A percentile compares a stretch with the other conserved stretches of the same genome.
Conservation (phyloP, 2,797 vertebrate genomes). For the Ceyx erithaca region DNA sequence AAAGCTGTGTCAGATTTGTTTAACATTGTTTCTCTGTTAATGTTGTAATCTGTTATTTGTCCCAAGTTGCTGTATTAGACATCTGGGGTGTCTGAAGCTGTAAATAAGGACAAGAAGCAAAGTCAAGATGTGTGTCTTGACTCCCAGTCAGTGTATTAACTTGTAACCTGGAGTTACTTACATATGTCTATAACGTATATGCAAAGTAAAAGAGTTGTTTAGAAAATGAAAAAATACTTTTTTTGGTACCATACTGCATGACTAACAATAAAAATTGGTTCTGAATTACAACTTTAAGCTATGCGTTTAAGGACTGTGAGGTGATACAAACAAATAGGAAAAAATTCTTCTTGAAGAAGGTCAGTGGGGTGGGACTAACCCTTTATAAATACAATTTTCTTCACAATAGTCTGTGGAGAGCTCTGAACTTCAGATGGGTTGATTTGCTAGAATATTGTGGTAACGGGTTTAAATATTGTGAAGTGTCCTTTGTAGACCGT, state of each 20-base stretch:
- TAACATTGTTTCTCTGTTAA: background rate
- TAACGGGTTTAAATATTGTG: conserved; percentile 5
- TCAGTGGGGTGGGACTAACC: background rate
- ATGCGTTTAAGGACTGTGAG: background rate
- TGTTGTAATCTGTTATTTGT: background rate
- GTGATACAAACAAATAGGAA: background rate
- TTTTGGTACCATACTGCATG: background rate
- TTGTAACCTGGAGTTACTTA: background rate
- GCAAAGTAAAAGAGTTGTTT: background rate
- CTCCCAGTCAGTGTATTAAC: background rate
- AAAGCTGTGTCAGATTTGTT: background rate
- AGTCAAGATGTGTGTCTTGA: background rate
- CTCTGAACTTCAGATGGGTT: background rate
- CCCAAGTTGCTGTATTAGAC: background rate
- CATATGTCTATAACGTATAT: background rate
- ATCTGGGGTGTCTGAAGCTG: background rate
- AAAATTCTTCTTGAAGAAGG: background rate
- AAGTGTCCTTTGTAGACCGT: background rate
- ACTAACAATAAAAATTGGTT: background rate
- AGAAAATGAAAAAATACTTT: background rate
- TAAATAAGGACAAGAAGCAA: background rate
- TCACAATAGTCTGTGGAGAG: background rate
- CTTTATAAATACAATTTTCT: background rate
- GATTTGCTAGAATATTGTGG: background rate
- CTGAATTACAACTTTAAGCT: background rate